Percentiles rank a stretch among this genome's conserved stretches.
Evolutionary conservation across 2,113 vertebrate species (phyloP).

Genomic region (Nematolebias whitei): DNA sequence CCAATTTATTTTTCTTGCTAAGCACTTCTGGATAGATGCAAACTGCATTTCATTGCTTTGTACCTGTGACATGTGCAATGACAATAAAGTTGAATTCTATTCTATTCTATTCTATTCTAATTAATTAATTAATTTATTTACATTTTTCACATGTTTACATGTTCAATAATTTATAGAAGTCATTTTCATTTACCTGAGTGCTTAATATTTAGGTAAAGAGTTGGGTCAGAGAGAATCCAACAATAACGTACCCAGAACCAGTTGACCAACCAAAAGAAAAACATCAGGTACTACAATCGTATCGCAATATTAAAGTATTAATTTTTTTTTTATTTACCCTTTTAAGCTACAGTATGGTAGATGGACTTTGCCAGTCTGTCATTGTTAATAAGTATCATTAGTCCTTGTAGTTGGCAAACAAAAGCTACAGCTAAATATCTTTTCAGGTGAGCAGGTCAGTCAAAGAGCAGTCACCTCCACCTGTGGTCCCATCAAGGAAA

Average conservation of each 20-base stretch:
- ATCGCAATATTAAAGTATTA: not conserved
- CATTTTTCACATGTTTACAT: not conserved
- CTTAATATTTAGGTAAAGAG: not conserved
- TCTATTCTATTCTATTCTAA: no score
- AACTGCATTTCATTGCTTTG: no score
- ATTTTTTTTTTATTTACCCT: no score
- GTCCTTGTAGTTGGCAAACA: no score
- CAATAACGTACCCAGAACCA: not conserved
- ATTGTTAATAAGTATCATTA: no score
- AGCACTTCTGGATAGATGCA: no score
- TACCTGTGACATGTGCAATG: no score
- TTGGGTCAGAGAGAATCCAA: not conserved
- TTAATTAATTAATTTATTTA: no score
- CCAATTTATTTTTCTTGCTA: no score
- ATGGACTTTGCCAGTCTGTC: not conserved
- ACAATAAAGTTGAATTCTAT: no score
- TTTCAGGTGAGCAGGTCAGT: no score
- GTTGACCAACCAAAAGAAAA: not conserved
- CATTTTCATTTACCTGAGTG: not conserved
- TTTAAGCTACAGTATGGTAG: not conserved
- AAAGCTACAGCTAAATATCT: no score
- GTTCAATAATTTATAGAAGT: not conserved
- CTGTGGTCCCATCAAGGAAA: not conserved
- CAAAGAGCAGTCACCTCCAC: not conserved
- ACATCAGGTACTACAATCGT: not conserved